These are phyloP conservation scores for Drosophila saltans DNA, from an alignment of 1,140 invertebrate species.

Conservation along the genomic window DNA sequence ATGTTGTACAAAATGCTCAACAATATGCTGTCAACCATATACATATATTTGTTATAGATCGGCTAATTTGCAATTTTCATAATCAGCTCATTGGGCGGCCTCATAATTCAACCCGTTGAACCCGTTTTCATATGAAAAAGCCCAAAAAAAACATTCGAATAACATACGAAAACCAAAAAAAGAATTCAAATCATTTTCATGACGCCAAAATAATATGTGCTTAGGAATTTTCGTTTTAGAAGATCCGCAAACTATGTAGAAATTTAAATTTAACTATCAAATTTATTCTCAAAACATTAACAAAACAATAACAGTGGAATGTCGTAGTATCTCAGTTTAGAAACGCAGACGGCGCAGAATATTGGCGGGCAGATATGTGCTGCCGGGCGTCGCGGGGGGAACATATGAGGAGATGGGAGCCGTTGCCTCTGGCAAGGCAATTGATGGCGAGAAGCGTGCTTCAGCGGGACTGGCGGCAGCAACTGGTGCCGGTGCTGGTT, in stretches of 20 bases:
- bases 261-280: conserved; percentile 61
- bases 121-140: conserved; percentile 29
- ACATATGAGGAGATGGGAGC: conserved; percentile 48
- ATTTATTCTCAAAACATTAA: conserved; percentile 62
- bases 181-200: conserved; percentile 54
- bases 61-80: conserved; percentile 59
- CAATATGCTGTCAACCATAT: conserved; percentile 25
- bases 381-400: conserved; percentile 44
- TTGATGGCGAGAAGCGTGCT: conserved; percentile 14
- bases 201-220: conserved; percentile 25
- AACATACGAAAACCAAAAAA: conserved; percentile 13
- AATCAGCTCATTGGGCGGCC: conserved; percentile 41
- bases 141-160: neutral
- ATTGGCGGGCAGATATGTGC: conserved; percentile 65
- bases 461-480: neutral
- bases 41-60: conserved; percentile 44
- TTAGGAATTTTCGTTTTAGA: conserved; percentile 49
- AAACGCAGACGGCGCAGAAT: conserved; percentile 63
- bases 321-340: conserved; percentile 29
- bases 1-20: conserved; percentile 26
- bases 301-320: conserved; percentile 42
- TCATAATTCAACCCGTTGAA: conserved; percentile 50
- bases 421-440: conserved; percentile 36
- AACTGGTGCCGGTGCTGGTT: conserved; percentile 11
- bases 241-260: conserved; percentile 44